A percentile compares a stretch with the other conserved stretches of the same genome.
phyloP scores from a whole-genome alignment of 2,888 invertebrate genomes.

The Nomada lathburiana region DNA sequence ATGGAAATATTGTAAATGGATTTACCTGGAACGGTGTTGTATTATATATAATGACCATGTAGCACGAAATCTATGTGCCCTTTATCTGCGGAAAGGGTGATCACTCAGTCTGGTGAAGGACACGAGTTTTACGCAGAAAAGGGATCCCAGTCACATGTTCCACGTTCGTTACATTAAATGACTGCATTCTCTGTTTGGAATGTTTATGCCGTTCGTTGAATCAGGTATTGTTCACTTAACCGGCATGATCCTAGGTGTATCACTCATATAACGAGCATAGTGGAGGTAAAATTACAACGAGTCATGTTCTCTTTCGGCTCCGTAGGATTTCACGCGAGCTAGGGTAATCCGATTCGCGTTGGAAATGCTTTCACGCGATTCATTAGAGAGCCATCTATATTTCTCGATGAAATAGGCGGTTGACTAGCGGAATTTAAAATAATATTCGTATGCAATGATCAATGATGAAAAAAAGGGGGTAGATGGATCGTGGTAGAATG shows the following conservation, averaged over 20 bases:
- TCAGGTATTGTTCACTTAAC: constrained; percentile 35
- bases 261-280: constrained; percentile 21
- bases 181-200: background rate
- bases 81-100: background rate
- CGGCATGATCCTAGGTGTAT: constrained; percentile 22
- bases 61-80: background rate
- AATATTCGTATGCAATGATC: background rate
- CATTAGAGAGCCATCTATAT: constrained; percentile 46
- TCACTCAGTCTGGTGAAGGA: background rate
- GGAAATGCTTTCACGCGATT: constrained; percentile 29
- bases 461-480: too few species aligned
- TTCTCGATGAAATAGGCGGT: constrained; percentile 12
- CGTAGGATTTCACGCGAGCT: constrained; percentile 3
- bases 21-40: background rate
- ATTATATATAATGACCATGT: background rate
- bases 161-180: constrained; percentile 28
- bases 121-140: background rate
- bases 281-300: constrained; percentile 22
- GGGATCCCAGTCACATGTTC: constrained; percentile 1
- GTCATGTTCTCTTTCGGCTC: constrained; percentile 21
- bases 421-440: background rate
- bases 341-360: constrained; percentile 46
- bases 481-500: background rate
- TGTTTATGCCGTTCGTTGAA: constrained; percentile 42
- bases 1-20: too few species aligned